Conservation (phyloP, 2,113 vertebrate genomes). For the Casuarius casuarius region DNA sequence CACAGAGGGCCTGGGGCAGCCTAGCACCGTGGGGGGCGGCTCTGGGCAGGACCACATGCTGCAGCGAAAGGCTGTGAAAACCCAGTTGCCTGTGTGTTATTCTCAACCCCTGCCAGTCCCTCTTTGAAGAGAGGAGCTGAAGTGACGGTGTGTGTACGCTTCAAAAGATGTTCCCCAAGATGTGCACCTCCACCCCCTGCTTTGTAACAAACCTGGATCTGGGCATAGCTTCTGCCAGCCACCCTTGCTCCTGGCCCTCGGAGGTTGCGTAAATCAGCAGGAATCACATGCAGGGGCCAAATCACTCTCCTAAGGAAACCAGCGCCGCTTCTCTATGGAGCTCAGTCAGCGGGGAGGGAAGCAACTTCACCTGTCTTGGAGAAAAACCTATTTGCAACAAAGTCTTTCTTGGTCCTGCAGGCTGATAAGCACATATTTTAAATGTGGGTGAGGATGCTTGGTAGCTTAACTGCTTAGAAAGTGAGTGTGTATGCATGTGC, state of each 20-base stretch:
- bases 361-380: not conserved
- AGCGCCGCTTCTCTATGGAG: not conserved
- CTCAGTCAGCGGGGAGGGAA: not conserved
- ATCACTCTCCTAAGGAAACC: not conserved
- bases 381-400: not conserved
- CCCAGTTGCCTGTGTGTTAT: not conserved
- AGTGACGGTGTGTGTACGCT: fast-evolving
- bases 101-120: not conserved
- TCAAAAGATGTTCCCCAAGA: not conserved
- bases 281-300: not conserved
- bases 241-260: not conserved
- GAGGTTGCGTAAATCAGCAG: not conserved
- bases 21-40: not conserved
- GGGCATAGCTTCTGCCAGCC: not conserved
- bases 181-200: not conserved
- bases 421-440: not conserved
- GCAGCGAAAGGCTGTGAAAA: not conserved
- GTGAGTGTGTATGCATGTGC: not conserved
- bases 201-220: not conserved
- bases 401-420: not conserved
- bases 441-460: not conserved
- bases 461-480: not conserved
- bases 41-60: not conserved
- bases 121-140: not conserved
- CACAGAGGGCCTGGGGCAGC: not conserved